Conservation (phyloP, 2,888 invertebrate genomes). For the Lochmaea crataegi region DNA sequence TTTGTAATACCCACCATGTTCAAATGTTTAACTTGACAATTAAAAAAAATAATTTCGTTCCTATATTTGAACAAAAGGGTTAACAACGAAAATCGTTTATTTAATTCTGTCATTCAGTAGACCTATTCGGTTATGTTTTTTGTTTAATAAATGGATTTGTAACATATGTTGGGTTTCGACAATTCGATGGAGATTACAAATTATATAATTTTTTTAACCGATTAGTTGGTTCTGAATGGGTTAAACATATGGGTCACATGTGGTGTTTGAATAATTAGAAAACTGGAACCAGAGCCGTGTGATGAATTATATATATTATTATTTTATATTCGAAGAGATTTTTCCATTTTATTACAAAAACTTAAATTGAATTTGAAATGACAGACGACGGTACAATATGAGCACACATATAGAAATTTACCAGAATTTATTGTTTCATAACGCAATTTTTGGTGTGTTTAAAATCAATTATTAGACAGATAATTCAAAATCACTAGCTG, state of each 20-base stretch:
- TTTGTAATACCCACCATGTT: conserved; percentile 14
- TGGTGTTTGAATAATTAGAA: conserved; percentile 1
- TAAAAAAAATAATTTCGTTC: conserved; percentile 37
- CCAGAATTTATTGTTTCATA: no score
- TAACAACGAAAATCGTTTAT: conserved; percentile 29
- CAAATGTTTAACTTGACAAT: conserved; percentile 29
- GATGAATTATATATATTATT: background rate
- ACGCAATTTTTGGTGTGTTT: no score
- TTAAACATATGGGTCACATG: conserved; percentile 17
- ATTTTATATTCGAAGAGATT: background rate
- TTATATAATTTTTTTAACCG: conserved; percentile 19
- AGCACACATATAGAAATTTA: no score
- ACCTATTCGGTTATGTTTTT: conserved; percentile 26
- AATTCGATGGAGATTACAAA: conserved; percentile 18
- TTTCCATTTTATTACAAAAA: background rate
- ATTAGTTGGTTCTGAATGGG: conserved; percentile 14
- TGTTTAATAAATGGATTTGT: conserved; percentile 44
- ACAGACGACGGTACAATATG: no score
- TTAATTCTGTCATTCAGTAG: conserved; percentile 30
- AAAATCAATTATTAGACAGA: no score
- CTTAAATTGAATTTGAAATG: no score
- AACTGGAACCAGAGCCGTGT: background rate
- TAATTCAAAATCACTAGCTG: no score
- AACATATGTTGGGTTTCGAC: conserved; percentile 45
- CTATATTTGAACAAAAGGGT: conserved; percentile 39